phyloP scores from a whole-genome alignment of 2,888 invertebrate genomes.

The Alitta virens region DNA sequence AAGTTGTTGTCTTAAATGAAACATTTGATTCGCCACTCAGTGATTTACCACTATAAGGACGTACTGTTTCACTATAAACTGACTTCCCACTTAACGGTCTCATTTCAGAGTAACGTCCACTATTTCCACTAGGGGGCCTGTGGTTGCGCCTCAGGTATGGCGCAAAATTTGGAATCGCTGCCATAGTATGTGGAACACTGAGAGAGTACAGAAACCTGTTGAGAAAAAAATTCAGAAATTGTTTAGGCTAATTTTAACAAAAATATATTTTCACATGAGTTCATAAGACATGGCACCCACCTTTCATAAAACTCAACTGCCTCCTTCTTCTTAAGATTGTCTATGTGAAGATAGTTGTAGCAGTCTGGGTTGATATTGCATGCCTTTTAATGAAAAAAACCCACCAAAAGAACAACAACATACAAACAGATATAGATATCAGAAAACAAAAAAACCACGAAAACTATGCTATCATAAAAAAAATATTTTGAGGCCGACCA shows the following conservation, averaged over 20 bases:
- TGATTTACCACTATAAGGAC: too few species aligned
- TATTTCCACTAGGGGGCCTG: background rate
- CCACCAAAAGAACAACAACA: background rate
- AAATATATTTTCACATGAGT: background rate
- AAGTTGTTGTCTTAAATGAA: too few species aligned
- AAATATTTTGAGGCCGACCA: too few species aligned
- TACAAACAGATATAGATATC: background rate
- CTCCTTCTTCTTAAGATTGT: slow-evolving; percentile 38
- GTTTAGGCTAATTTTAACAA: background rate
- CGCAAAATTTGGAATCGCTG: background rate
- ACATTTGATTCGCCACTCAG: too few species aligned
- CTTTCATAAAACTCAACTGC: slow-evolving; percentile 45
- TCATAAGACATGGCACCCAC: too few species aligned
- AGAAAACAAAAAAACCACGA: too few species aligned
- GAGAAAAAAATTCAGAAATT: background rate
- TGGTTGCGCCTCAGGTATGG: slow-evolving; percentile 23
- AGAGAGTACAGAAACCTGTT: slow-evolving; percentile 43
- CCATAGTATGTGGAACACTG: slow-evolving; percentile 46
- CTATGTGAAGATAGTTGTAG: slow-evolving; percentile 37
- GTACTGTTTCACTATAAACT: too few species aligned
- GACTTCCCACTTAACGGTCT: background rate
- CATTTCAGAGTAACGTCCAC: too few species aligned
- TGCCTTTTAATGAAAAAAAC: slow-evolving; percentile 25
- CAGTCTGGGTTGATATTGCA: slow-evolving; percentile 34
- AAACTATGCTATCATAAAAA: too few species aligned